These are phyloP conservation scores for Prionailurus viverrinus DNA, from an alignment of 2,113 vertebrate genomes.

Conservation along the genomic window DNA sequence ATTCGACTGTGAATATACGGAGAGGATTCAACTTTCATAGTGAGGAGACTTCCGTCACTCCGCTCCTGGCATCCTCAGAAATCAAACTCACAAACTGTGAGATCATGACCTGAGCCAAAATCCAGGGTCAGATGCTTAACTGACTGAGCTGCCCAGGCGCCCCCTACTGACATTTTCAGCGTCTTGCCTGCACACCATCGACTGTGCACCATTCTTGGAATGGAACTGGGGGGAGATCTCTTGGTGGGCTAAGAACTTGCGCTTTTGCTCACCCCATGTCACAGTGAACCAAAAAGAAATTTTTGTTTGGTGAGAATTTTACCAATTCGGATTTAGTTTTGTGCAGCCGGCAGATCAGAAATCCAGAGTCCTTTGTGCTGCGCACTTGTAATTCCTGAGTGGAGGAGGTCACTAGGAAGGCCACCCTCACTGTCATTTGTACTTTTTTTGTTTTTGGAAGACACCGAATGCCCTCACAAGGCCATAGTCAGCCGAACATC, in stretches of 20 bases:
- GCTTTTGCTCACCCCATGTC: background rate
- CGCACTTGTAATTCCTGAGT: background rate
- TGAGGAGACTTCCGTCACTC: background rate
- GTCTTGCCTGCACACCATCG: background rate
- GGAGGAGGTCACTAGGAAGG: background rate
- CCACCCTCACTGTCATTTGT: background rate
- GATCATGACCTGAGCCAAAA: too few relatives aligned
- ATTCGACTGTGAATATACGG: background rate
- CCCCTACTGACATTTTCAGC: too few relatives aligned
- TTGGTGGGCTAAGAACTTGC: background rate
- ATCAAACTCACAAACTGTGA: too few relatives aligned
- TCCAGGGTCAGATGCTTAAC: too few relatives aligned
- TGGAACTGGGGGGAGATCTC: background rate
- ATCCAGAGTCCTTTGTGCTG: background rate
- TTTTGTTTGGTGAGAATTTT: background rate
- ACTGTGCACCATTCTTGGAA: fast-evolving
- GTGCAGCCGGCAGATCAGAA: background rate
- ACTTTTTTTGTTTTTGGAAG: too few relatives aligned
- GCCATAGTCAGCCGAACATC: background rate
- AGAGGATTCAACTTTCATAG: background rate
- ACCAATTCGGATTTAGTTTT: background rate
- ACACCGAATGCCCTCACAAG: background rate
- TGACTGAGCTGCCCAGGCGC: too few relatives aligned
- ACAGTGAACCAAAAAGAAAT: background rate
- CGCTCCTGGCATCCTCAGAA: background rate